These are phyloP conservation scores for Anthonomus grandis DNA, from an alignment of 1,140 invertebrate genomes.

Conservation along the genomic window DNA sequence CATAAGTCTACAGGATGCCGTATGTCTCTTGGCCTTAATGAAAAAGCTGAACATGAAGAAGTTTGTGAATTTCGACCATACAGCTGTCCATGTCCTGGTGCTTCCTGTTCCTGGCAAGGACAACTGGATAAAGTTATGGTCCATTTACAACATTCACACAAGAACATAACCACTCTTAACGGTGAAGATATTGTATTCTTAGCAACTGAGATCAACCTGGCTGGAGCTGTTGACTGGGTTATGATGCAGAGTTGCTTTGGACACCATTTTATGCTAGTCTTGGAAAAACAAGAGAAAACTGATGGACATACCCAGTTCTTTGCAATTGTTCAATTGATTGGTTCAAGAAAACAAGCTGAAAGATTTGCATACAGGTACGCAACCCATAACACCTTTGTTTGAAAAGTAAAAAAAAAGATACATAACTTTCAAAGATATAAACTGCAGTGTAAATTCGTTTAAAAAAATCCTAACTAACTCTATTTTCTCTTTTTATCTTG, in stretches of 20 bases:
- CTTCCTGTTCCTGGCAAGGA: conserved; percentile 96
- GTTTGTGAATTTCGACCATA: conserved; percentile 96
- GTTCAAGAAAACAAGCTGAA: conserved; percentile 97
- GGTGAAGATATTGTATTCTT: conserved; percentile 99
- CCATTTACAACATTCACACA: conserved; percentile 95
- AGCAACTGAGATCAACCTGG: conserved; percentile 98
- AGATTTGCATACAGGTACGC: conserved; percentile 97
- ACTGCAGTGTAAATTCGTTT: no score
- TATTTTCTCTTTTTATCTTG: no score
- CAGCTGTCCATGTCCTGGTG: conserved; percentile 96
- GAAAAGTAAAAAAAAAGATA: no score
- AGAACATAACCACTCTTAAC: conserved; percentile 97
- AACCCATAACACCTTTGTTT: no score
- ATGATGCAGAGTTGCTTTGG: conserved; percentile 99
- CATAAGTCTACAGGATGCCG: conserved; percentile 95
- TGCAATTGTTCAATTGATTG: conserved; percentile 98
- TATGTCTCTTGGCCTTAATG: conserved; percentile 88
- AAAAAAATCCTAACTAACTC: no score
- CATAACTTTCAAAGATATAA: no score
- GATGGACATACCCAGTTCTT: conserved; percentile 99
- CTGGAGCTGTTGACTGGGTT: conserved; percentile 99
- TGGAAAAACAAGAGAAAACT: conserved; percentile 98
- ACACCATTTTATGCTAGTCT: conserved; percentile 98
- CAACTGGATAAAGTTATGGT: conserved; percentile 71
- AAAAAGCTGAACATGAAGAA: conserved; percentile 98